phyloP scores from a whole-genome alignment of 2,797 vertebrate genomes.

The Pangasius sanitwongsei region DNA sequence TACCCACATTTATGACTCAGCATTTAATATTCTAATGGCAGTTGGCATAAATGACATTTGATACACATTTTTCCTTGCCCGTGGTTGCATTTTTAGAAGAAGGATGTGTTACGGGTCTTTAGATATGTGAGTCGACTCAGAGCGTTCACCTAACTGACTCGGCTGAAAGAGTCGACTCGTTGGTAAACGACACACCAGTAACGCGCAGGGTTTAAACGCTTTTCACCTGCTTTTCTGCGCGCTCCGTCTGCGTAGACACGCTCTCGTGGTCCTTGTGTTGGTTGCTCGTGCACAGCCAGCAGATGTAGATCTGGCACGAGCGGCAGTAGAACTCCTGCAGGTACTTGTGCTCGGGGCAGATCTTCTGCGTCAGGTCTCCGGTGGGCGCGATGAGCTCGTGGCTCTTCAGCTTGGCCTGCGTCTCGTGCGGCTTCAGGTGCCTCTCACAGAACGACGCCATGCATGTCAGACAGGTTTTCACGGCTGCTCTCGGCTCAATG shows the following conservation, averaged over 20 bases:
- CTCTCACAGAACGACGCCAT: conserved; percentile 78
- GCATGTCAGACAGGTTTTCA: conserved; percentile 77
- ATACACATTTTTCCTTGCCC: too few species aligned
- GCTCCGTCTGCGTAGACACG: conserved; percentile 74
- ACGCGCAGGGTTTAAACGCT: background rate
- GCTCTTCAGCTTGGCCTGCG: conserved; percentile 68
- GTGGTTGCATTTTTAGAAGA: too few species aligned
- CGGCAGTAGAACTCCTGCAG: conserved; percentile 81
- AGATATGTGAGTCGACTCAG: background rate
- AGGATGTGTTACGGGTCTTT: background rate
- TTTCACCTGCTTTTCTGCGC: conserved; percentile 75
- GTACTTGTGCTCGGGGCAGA: conserved; percentile 81
- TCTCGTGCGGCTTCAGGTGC: conserved; percentile 77
- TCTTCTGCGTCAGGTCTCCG: conserved; percentile 73
- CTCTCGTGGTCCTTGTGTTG: conserved; percentile 77
- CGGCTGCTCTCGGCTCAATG: conserved; percentile 63
- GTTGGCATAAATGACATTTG: too few species aligned
- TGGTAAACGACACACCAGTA: background rate
- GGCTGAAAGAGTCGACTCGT: background rate
- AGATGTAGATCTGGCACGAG: conserved; percentile 72
- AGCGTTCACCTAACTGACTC: background rate
- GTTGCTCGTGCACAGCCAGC: conserved; percentile 81
- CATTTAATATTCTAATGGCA: too few species aligned
- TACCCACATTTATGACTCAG: too few species aligned
- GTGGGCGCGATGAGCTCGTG: conserved; percentile 77